phyloP scores from a whole-genome alignment of 1,140 invertebrate species.

The Papilio xuthus region DNA sequence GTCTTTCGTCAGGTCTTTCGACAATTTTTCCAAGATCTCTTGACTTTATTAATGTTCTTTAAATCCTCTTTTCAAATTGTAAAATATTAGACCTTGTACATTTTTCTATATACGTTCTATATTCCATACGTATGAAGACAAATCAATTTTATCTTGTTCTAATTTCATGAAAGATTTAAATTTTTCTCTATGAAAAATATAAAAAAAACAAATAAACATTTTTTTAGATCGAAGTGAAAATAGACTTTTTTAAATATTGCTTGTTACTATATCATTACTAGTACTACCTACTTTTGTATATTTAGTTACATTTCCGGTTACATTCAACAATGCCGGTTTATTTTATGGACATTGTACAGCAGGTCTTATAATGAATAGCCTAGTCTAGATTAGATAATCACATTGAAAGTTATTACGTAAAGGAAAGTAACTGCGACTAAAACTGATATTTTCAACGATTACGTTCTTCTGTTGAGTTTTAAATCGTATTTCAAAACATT shows the following conservation, averaged over 20 bases:
- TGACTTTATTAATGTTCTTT: background rate
- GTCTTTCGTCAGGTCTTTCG: no score
- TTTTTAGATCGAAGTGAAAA: background rate
- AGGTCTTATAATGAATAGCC: slow-evolving; percentile 1
- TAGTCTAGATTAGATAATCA: slow-evolving; percentile 15
- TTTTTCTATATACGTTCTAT: no score
- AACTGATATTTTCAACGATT: slow-evolving; percentile 21
- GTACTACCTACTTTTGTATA: background rate
- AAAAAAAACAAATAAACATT: background rate
- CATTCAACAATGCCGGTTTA: background rate
- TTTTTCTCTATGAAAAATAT: no score
- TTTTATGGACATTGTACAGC: background rate
- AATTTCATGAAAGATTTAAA: no score
- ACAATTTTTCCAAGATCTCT: background rate
- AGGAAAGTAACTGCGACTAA: slow-evolving; percentile 26
- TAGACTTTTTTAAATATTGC: background rate
- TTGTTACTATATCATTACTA: background rate
- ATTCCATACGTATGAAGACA: no score
- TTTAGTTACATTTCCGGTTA: background rate
- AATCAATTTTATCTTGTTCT: no score
- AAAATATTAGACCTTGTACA: background rate
- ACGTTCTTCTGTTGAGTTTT: background rate
- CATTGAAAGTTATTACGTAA: slow-evolving; percentile 37
- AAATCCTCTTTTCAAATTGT: background rate
- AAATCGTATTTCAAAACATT: background rate